These are phyloP conservation scores for Epicauta chinensis DNA, from an alignment of 1,140 invertebrate genomes.

Conservation along the genomic window DNA sequence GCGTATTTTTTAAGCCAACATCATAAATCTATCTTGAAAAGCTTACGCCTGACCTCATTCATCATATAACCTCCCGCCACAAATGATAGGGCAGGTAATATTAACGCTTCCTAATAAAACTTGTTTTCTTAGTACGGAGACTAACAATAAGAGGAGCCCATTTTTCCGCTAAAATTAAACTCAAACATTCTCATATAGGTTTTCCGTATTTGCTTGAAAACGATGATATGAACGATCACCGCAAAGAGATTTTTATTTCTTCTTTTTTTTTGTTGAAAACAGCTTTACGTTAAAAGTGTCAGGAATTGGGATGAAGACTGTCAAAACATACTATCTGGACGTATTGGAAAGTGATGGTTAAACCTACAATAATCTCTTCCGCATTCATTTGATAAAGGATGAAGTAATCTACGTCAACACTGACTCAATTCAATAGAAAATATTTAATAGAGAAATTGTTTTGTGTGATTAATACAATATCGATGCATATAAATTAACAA, in stretches of 20 bases:
- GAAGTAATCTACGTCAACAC: no score
- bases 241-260: no score
- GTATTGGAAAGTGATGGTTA: no score
- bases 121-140: constrained; percentile 14
- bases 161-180: constrained; percentile 10
- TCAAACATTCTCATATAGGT: constrained; percentile 6
- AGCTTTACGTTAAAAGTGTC: constrained; percentile 2
- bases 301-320: background rate
- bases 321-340: background rate
- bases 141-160: constrained; percentile 11
- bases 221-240: background rate
- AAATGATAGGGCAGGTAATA: constrained; percentile 20
- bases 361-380: no score
- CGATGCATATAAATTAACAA: constrained; percentile 7
- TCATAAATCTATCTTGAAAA: constrained; percentile 18
- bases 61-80: constrained; percentile 15
- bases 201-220: background rate
- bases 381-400: no score
- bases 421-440: no score
- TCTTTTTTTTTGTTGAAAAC: background rate
- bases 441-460: background rate
- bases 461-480: constrained; percentile 3
- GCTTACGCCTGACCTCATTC: constrained; percentile 11
- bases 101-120: constrained; percentile 18
- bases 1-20: constrained; percentile 15